Evolutionary conservation across 37 sponge, comb jelly and placozoan species (phyloP).

Genomic region (Trichoplax adhaerens): DNA sequence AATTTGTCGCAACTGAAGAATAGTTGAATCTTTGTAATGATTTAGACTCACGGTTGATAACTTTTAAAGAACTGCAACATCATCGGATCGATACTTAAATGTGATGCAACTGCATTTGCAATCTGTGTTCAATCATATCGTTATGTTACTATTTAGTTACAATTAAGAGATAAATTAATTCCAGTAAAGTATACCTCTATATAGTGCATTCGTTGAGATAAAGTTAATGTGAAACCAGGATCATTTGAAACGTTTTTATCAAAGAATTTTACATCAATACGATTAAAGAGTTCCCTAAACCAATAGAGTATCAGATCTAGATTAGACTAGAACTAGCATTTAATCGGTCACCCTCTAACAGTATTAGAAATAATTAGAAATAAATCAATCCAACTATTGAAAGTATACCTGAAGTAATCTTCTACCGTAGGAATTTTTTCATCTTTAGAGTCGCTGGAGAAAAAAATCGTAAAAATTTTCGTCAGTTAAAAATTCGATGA

Average conservation of each 20-base stretch:
- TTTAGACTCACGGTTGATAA: conserved; percentile 11
- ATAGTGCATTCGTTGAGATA: conserved; percentile 67
- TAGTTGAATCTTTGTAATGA: conserved; percentile 5
- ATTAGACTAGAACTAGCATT: too few relatives aligned
- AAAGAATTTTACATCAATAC: conserved; percentile 60
- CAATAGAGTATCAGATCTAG: too few relatives aligned
- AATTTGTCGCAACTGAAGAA: not conserved
- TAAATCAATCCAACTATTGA: too few relatives aligned
- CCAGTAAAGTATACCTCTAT: not conserved
- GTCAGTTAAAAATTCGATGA: not conserved
- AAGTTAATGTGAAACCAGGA: conserved; percentile 52
- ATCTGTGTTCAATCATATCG: too few relatives aligned
- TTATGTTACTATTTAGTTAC: too few relatives aligned
- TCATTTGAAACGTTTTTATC: conserved; percentile 47
- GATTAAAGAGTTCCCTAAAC: conserved; percentile 56
- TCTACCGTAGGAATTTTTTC: conserved; percentile 24
- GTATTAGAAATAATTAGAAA: too few relatives aligned
- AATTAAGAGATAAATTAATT: too few relatives aligned
- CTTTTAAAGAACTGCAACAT: not conserved
- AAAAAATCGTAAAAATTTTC: not conserved
- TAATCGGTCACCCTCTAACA: too few relatives aligned
- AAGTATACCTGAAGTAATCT: conserved; percentile 14
- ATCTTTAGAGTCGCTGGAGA: conserved; percentile 20
- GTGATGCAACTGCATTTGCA: too few relatives aligned
- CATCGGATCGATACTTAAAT: not conserved